A percentile compares a stretch with the other conserved stretches of the same genome.
These are phyloP conservation scores for Stramonita haemastoma DNA, from an alignment of 2,888 invertebrate genomes.

Conservation along the genomic window DNA sequence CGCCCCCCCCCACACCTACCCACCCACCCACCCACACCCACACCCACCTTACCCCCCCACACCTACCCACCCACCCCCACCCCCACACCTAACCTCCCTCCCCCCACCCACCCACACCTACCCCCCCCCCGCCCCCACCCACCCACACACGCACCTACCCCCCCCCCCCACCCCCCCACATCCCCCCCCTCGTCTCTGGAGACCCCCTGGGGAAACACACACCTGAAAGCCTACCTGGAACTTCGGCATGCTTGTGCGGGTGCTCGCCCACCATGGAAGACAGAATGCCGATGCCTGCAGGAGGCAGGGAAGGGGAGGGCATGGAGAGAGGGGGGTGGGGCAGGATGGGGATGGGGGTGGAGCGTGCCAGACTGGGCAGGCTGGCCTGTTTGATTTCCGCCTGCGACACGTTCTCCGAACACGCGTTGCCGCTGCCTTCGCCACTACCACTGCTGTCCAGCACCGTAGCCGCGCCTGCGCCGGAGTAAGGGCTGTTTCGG, in stretches of 20 bases:
- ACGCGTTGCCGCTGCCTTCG: neutral
- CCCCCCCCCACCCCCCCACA: too few species aligned
- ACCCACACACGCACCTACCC: too few species aligned
- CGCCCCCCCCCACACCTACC: too few species aligned
- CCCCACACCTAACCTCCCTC: too few species aligned
- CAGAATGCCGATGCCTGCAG: slow-evolving; percentile 3
- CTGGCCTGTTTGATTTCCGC: neutral
- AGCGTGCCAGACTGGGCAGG: neutral
- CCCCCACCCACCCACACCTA: too few species aligned
- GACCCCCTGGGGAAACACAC: neutral
- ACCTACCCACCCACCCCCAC: too few species aligned
- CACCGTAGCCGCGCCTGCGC: neutral
- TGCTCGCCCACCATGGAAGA: slow-evolving; percentile 19
- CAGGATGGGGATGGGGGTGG: slow-evolving; percentile 44
- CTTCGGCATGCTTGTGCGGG: slow-evolving; percentile 27
- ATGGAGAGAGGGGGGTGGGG: slow-evolving; percentile 42
- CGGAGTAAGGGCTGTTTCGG: neutral
- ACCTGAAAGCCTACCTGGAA: slow-evolving; percentile 38
- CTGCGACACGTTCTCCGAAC: slow-evolving; percentile 1
- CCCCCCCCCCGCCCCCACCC: too few species aligned
- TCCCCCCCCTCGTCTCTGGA: too few species aligned
- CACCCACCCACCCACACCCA: too few species aligned
- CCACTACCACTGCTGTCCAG: neutral
- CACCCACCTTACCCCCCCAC: too few species aligned
- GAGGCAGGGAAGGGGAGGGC: slow-evolving; percentile 18